phyloP scores from a whole-genome alignment of 2,888 invertebrate species.

The Leptodirus hochenwartii region DNA sequence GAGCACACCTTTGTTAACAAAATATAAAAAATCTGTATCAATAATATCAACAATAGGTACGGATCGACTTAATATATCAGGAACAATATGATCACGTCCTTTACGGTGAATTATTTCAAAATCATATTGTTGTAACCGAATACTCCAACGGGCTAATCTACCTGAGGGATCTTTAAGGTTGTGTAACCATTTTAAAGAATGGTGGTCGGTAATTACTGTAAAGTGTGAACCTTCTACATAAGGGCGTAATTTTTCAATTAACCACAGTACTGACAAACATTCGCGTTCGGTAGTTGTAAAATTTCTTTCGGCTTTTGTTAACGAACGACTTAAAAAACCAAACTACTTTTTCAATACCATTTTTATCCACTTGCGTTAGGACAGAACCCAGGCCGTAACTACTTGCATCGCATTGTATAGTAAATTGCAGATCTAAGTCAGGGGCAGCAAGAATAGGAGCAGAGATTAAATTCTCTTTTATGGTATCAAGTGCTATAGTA shows the following conservation, averaged over 20 bases:
- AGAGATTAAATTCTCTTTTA: conserved; percentile 8
- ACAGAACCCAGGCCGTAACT: conserved; percentile 10
- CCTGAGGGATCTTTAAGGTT: conserved; percentile 10
- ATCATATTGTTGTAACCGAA: conserved; percentile 9
- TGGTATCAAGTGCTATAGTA: conserved; percentile 5
- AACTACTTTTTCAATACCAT: conserved; percentile 6
- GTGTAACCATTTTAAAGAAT: conserved; percentile 11
- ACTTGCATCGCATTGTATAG: conserved; percentile 10
- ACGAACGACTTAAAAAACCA: conserved; percentile 9
- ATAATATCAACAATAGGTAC: too few relatives aligned
- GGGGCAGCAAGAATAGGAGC: conserved; percentile 10
- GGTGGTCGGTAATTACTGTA: conserved; percentile 15
- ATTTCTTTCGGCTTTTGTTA: conserved; percentile 9
- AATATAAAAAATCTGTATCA: too few relatives aligned
- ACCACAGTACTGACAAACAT: conserved; percentile 10
- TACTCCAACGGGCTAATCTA: conserved; percentile 13
- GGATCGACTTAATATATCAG: too few relatives aligned
- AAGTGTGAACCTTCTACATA: conserved; percentile 12
- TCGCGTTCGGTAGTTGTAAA: conserved; percentile 10
- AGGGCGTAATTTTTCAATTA: conserved; percentile 8
- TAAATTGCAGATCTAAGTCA: conserved; percentile 9
- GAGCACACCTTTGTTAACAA: too few relatives aligned
- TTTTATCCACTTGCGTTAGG: conserved; percentile 8
- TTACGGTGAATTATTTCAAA: conserved; percentile 11
- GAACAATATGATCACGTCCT: conserved; percentile 9